Percentiles rank a stretch among this genome's conserved stretches.
phyloP scores from a whole-genome alignment of 2,888 invertebrate genomes.

The Allygus modestus region DNA sequence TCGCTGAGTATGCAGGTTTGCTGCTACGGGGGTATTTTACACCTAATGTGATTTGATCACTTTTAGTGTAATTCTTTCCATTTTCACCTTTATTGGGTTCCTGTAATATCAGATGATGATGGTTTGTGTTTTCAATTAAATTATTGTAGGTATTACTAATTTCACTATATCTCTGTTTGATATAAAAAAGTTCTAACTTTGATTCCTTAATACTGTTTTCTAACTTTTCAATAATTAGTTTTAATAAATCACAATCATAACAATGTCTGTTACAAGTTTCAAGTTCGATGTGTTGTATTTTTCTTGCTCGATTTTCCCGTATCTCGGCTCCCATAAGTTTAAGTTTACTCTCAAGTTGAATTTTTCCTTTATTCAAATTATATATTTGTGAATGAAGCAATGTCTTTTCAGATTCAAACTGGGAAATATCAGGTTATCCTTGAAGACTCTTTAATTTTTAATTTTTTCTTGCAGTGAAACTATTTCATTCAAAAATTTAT shows the following conservation, averaged over 20 bases:
- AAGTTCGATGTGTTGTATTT: not conserved
- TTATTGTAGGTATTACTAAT: not conserved
- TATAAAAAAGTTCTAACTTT: not conserved
- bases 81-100: no score
- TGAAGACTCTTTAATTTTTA: not conserved
- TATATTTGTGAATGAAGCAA: not conserved
- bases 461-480: not conserved
- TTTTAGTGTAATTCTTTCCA: no score
- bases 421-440: not conserved
- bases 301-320: not conserved
- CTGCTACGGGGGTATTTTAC: no score
- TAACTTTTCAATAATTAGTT: not conserved
- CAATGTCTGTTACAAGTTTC: not conserved
- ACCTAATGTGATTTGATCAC: not conserved
- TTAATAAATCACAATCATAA: not conserved
- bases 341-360: not conserved
- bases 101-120: no score
- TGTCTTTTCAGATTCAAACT: slow-evolving; percentile 4
- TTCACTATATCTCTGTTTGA: not conserved
- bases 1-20: no score
- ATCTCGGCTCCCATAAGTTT: not conserved
- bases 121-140: not conserved
- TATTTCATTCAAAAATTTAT: not conserved
- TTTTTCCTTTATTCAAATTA: not conserved
- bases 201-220: not conserved